A percentile compares a stretch with the other conserved stretches of the same genome.
phyloP scores from a whole-genome alignment of 64 coral and sea anemone genomes.

The Orbicella faveolata region DNA sequence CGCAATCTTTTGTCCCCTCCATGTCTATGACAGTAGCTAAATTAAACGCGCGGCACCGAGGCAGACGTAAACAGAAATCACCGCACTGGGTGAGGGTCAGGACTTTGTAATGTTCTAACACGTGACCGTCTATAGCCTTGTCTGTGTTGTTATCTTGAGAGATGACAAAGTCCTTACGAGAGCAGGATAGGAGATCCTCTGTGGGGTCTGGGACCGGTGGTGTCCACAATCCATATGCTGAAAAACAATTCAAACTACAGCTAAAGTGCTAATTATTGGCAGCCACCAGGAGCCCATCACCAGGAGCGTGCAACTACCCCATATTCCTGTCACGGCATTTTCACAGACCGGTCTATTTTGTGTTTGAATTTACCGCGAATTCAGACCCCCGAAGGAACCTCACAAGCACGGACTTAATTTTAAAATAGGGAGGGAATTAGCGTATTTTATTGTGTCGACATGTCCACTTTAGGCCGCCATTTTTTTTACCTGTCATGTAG shows the following conservation, averaged over 20 bases:
- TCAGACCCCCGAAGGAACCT: too few relatives aligned
- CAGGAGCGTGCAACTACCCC: too few relatives aligned
- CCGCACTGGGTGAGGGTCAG: constrained; percentile 27
- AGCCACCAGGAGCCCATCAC: too few relatives aligned
- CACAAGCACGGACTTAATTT: too few relatives aligned
- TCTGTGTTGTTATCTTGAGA: neutral
- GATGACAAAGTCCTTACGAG: neutral
- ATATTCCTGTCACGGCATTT: too few relatives aligned
- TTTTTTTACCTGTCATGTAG: too few relatives aligned
- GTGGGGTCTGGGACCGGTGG: neutral
- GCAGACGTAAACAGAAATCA: constrained; percentile 47
- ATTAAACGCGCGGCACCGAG: constrained; percentile 40
- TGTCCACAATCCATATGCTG: neutral
- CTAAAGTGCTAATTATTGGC: neutral
- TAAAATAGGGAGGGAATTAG: too few relatives aligned
- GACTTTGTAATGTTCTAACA: neutral
- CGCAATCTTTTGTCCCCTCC: neutral
- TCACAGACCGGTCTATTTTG: too few relatives aligned
- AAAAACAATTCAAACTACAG: neutral
- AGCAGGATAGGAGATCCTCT: neutral
- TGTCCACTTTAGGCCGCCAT: too few relatives aligned
- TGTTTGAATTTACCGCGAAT: too few relatives aligned
- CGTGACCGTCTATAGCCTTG: constrained; percentile 27
- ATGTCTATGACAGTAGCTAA: neutral
- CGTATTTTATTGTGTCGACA: too few relatives aligned